Evolutionary conservation across 2,113 vertebrate species (phyloP), one percentile per base, ranked within the genome.

Genomic region (Poecilia latipinna): DNA sequence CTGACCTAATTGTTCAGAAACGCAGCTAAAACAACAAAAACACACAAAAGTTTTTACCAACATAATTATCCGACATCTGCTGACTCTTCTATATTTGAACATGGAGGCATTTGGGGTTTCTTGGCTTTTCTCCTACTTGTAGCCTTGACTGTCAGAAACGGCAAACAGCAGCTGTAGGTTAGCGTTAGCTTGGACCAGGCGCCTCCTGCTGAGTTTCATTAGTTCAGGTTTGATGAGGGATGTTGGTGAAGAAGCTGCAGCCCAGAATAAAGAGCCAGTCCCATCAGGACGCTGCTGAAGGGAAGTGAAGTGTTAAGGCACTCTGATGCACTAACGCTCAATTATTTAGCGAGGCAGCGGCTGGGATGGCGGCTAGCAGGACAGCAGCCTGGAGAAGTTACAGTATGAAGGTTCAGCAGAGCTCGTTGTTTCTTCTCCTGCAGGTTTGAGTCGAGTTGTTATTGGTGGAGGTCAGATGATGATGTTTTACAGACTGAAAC

Each of bases 271-370:
- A 85, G 5, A 79, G 74, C 35, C 26, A 1, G 64, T 76, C 79
- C 85, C 82, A 11, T 12, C 24, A 61, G 85, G 73, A 62, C 24
- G 17, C 17, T n/a, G 51, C 22, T 0, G 1, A 5, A 19, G 72
- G 79, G 81, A 85, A 87, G 88, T 80, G 81, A 85, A 87, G 88
- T 79, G 88, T 90, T 74, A 83, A 86, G 87, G 82, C 76, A 72
- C 65, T 83, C 44, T 13, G 88, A 75, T 78, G 83, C 82, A 79
- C 74, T 3, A 17, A 0, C 65, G 71, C 77, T 91, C 79, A 91
- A 91, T 93, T 76, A 93, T 92, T 93, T 70, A 92, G 67, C 26
- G 12, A 76, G 33, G 4, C 8, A 2, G 69, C 62, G 48, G 67
- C 62, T 51, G 72, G 71, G 69, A 73, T n/a, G 82, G 81, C 80